Evolutionary conservation across 1,140 invertebrate species (phyloP).

Genomic region (Ridgeia piscesae): DNA sequence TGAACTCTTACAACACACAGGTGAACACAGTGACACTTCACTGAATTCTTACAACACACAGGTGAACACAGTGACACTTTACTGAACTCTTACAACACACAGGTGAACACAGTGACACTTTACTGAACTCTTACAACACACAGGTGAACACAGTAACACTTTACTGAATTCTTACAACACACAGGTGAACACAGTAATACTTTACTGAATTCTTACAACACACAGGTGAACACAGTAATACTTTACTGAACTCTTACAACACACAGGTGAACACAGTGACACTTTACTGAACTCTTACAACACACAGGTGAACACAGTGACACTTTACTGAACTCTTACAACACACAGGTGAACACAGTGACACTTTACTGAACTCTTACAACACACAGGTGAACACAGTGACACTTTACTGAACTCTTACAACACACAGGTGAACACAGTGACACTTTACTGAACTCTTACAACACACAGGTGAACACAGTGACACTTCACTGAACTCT

Average conservation of each 20-base stretch:
- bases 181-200: neutral
- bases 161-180: neutral
- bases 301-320: neutral
- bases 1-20: neutral
- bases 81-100: neutral
- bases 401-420: neutral
- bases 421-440: neutral
- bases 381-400: neutral
- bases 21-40: neutral
- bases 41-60: neutral
- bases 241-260: neutral
- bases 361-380: neutral
- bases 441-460: neutral
- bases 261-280: neutral
- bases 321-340: neutral
- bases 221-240: neutral
- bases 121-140: neutral
- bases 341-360: neutral
- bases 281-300: neutral
- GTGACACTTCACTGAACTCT: neutral
- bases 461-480: neutral
- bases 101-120: neutral
- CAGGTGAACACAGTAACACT: neutral
- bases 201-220: too few relatives aligned
- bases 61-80: neutral